Evolutionary conservation across 2,797 vertebrate genomes (phyloP), one percentile per base, ranked within the genome.

Genomic region (Meriones psammophilus): DNA sequence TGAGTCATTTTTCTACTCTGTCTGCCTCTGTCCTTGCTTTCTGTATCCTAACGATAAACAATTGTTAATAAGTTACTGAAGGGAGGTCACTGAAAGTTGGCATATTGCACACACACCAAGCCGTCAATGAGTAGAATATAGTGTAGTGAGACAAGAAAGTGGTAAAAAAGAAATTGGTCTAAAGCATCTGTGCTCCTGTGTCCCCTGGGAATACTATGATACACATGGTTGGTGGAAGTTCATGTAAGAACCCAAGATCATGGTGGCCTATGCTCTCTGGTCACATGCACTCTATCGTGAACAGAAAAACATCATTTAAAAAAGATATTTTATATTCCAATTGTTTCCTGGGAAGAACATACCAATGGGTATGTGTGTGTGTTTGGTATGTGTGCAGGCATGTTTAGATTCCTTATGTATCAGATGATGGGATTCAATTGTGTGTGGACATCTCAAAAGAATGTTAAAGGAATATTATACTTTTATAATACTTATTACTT

Each of bases 71-170:
- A 66, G 33, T 54, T 42, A 68, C 15, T 54, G 39, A 60, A 60
- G n/a, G 4, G 2, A 7, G 28, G 7, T 73, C 13, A 10, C 30
- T 46, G 20, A 42, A 30, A 39, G 54, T 5, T 56, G 42, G 15
- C 18, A 13, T 3, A 1, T 24, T 39, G 39, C 8, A 39, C 22
- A 62, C 24, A 14, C 0, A 17, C n/a, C 2, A 20, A 12, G 18
- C 76, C 14, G 6, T 0, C 14, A 60, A 6, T 0, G 15, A 39
- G 17, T 3, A 1, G 69, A 17, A 42, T 46, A 46, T 33, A 20
- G 42, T 56, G 4, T 14, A 26, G 42, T 46, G 22, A 58, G 66
- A 46, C 42, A 46, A 46, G 80, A 42, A 28, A 39, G 17, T 54
- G n/a, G 13, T 2, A 42, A 22, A 24, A 10, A 42, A n/a, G 28